phyloP scores from a whole-genome alignment of 2,888 invertebrate genomes.

The Belgica antarctica region DNA sequence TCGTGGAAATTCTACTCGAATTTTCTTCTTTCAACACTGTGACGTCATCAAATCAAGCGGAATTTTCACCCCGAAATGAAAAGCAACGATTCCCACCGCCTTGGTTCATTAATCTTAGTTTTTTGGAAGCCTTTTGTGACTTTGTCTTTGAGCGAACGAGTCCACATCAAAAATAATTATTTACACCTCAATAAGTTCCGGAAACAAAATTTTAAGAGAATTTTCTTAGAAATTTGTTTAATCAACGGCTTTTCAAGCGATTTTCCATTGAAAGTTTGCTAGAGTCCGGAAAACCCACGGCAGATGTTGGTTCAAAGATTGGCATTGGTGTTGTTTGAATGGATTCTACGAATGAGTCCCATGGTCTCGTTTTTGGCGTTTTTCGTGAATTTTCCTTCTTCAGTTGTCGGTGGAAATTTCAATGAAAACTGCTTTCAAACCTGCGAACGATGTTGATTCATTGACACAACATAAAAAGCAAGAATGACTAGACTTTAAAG shows the following conservation, averaged over 20 bases:
- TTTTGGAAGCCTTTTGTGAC: conserved; percentile 31
- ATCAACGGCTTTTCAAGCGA: neutral
- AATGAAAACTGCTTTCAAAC: neutral
- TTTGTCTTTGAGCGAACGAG: neutral
- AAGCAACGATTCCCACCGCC: too few species aligned
- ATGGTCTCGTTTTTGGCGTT: neutral
- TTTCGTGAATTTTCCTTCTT: neutral
- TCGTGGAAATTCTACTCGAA: too few species aligned
- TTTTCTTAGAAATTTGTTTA: neutral
- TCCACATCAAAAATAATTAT: neutral
- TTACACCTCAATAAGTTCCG: conserved; percentile 2
- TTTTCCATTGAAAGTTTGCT: neutral
- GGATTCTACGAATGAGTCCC: conserved; percentile 39
- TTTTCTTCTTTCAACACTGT: too few species aligned
- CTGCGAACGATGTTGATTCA: neutral
- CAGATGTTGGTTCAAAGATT: conserved; percentile 4
- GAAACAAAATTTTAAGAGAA: conserved; percentile 18
- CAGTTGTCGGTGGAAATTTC: neutral
- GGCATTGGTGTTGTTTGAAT: conserved; percentile 9
- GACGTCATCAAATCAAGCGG: too few species aligned
- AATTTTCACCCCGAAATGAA: too few species aligned
- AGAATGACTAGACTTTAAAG: neutral
- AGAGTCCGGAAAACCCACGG: neutral
- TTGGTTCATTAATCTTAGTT: too few species aligned
- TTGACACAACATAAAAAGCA: neutral